Base-by-base conservation (phyloP, 2,888 invertebrate species). In the Toxonevra muliebris region DNA sequence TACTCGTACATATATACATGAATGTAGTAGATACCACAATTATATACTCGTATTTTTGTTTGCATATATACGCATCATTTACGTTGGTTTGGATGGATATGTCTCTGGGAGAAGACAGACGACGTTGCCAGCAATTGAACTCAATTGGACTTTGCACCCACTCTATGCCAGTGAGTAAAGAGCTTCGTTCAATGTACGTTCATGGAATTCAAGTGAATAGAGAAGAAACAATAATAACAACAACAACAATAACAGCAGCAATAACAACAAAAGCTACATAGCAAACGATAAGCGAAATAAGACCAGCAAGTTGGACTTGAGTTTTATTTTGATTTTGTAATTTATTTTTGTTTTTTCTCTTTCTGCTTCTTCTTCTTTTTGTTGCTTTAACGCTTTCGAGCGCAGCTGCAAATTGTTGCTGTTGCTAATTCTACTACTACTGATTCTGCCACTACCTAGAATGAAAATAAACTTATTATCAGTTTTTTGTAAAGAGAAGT, bases 141-240 rank as follows among this genome's bases (percentile, higher is more conserved):
- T 53, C 53, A 19, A 1, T 20, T 81, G 82, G 80, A 80, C 81
- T 80, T 80, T 80, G 81, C 61, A 73, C 82, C 68, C 74, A 62
- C 65, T 62, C 62, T 65, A 65, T 40, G 52, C 55, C 4, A n/a
- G 13, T 8, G 30, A 48, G 12, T 48, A 64, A 41, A 60, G 62
- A 13, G 52, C 58, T 64, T 50, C 76, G 73, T 73, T 77, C 70
- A 74, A 65, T 72, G 76, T 62, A 75, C 76, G 72, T 76, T 76
- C 73, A 77, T 79, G 77, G 78, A 75, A 77, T 77, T 74, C 78
- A 75, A 71, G 69, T 41, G 45, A 30, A 65, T 50, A 52, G 17
- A 57, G 2, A 54, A 57, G 41, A 30, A 63, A 63, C 54, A 63
- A 54, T 43, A 12, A 53, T 17, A 19, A n/a, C 53, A 19, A 15